phyloP scores from a whole-genome alignment of 2,888 invertebrate genomes.

The Drosophila rellima region DNA sequence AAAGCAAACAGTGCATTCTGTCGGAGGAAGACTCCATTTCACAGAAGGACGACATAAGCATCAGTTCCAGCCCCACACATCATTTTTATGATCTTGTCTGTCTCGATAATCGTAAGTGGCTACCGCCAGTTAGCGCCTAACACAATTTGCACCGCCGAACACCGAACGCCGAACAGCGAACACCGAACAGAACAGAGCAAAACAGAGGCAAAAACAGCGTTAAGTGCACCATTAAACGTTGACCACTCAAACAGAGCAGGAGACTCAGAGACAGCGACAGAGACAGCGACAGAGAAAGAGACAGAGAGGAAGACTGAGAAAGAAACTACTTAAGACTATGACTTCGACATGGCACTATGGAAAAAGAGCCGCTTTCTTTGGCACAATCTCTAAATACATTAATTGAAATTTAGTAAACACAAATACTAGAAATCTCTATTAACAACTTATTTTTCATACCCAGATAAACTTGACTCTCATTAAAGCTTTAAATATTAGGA shows the following conservation, averaged over 20 bases:
- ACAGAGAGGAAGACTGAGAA: constrained; percentile 9
- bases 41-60: constrained; percentile 94
- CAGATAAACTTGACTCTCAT: too few species aligned
- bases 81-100: constrained; percentile 96
- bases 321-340: too few species aligned
- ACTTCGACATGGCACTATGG: too few species aligned
- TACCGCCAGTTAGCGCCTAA: constrained; percentile 55
- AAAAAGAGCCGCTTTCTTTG: too few species aligned
- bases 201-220: constrained; percentile 51
- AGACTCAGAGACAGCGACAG: constrained; percentile 17
- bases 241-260: constrained; percentile 36
- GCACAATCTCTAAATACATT: too few species aligned
- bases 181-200: constrained; percentile 16
- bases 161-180: constrained; percentile 5
- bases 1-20: constrained; percentile 94
- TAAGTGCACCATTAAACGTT: constrained; percentile 64
- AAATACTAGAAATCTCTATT: too few species aligned
- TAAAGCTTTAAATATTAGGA: too few species aligned
- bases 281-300: constrained; percentile 23
- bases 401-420: too few species aligned
- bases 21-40: constrained; percentile 96
- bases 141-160: not conserved
- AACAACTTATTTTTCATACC: too few species aligned
- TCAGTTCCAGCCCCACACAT: constrained; percentile 93
- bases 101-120: constrained; percentile 94